Base-by-base conservation (phyloP, 1,140 invertebrate species). In the Drosophila auraria region DNA sequence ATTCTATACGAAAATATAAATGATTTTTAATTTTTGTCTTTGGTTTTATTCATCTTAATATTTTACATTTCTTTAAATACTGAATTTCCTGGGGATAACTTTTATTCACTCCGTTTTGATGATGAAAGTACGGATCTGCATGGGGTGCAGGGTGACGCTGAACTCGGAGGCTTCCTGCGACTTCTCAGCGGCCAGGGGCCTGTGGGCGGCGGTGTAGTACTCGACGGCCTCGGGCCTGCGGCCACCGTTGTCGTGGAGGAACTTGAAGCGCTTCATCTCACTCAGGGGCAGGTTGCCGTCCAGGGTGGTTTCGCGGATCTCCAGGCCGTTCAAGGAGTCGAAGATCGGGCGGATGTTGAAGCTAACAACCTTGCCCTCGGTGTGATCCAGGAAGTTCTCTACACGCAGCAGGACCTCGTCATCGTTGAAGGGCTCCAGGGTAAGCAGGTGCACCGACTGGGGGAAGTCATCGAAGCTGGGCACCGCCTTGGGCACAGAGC, bases 331-430 rank as follows among this genome's bases (percentile, higher is more conserved):
- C 44, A 91, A 8, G 1, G 54, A 60, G 17, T 89, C 82, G 12
- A 91, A 91, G 17, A 91, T 86, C 33, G 79, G 53, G 1, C 60
- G 66, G 36, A 92, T 87, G 17, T 91, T 84, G 56, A 92, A 91
- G 44, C 79, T 87, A 6, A 84, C 78, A 44, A 84, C 23, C 96
- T 96, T 75, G 77, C 97, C 95, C 87, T 98, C 97, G 23, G 93
- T 93, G 27, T 94, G 95, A 91, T 98, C 97, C 73, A 97, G 95
- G 60, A 98, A 95, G 92, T 99, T 98, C 91, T 99, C 98, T 5
- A 99, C 94, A 54, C 98, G 94, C 2, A 99, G 78, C 2, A 99
- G 94, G 7, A 97, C 93, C 11, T 94, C 94, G 2, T 93, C 94
- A 9, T 94, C 94, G 70, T 95, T 95, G 95, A 97, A 97, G 14